Percentiles rank a stretch among this genome's conserved stretches.
Conservation (phyloP, 1,140 invertebrate species). For the Harpegnathos saltator region DNA sequence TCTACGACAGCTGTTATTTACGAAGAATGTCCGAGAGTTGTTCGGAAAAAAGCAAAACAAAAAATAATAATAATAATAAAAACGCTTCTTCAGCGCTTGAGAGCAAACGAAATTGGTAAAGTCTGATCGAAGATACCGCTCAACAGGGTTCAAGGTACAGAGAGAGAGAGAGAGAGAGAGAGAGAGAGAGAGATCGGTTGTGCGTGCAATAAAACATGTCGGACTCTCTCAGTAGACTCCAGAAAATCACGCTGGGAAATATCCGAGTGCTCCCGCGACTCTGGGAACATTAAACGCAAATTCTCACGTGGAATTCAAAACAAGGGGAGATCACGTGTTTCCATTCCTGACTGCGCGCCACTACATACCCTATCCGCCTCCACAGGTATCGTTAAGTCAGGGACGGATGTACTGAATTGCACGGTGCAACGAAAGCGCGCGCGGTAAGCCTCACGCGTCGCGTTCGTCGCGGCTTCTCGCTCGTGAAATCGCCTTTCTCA, state of each 20-base stretch:
- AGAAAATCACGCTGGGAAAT: conserved; percentile 26
- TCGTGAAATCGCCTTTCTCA: neutral
- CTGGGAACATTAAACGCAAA: conserved; percentile 52
- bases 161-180: no score
- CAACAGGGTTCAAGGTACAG: no score
- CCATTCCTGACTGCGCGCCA: conserved; percentile 51
- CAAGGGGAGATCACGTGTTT: conserved; percentile 61
- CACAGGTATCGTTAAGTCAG: conserved; percentile 44
- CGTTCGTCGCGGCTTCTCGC: neutral
- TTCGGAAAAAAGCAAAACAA: no score
- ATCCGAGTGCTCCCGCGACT: neutral
- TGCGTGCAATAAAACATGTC: neutral
- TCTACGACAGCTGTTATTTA: neutral
- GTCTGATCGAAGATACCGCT: no score
- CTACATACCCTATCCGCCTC: conserved; percentile 51
- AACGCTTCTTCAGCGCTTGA: no score
- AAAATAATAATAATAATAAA: no score
- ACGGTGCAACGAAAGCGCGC: neutral
- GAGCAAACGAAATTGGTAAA: no score
- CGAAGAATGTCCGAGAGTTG: no score
- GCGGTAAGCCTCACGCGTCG: neutral
- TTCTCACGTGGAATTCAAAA: conserved; percentile 56
- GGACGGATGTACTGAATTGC: conserved; percentile 19
- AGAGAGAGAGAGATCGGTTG: no score
- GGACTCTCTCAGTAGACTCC: neutral